Evolutionary conservation across 2,888 invertebrate genomes (phyloP).

Genomic region (Formica aserva): DNA sequence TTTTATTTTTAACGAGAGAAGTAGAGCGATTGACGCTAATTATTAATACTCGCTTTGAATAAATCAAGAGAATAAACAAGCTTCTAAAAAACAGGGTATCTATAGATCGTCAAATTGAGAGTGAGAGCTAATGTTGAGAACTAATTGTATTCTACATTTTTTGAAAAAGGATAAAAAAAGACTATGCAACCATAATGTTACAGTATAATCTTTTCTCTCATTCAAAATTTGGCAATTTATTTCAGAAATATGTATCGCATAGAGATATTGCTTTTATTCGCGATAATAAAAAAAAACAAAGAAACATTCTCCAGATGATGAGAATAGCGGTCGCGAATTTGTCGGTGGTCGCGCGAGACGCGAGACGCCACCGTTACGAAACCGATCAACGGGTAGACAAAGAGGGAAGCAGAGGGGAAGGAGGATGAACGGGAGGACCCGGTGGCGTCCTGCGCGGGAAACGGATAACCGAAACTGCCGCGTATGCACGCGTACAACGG

Average conservation of each 20-base stretch:
- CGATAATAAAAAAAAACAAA: not conserved
- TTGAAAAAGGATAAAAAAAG: not conserved
- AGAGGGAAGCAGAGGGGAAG: conserved; percentile 41
- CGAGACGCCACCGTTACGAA: conserved; percentile 63
- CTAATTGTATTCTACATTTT: not conserved
- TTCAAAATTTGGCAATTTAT: conserved; percentile 14
- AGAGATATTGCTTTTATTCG: not conserved
- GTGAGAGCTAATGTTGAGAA: not conserved
- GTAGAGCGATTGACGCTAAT: not conserved
- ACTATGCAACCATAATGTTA: not conserved
- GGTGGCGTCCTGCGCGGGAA: conserved; percentile 69
- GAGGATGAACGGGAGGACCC: conserved; percentile 37
- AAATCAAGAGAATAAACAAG: not conserved
- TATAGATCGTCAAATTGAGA: not conserved
- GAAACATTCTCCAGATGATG: not conserved
- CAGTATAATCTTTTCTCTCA: not conserved
- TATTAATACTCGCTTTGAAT: not conserved
- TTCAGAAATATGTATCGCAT: not conserved
- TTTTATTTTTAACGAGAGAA: conserved; percentile 1
- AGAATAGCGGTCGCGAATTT: conserved; percentile 28
- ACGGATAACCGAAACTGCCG: conserved; percentile 67
- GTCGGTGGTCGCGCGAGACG: conserved; percentile 34
- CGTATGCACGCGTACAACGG: conserved; percentile 60
- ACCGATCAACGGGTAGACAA: conserved; percentile 59
- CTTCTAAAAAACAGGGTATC: not conserved